Evolutionary conservation across 1,140 invertebrate genomes (phyloP).

Genomic region (Zaprionus camerounensis): DNA sequence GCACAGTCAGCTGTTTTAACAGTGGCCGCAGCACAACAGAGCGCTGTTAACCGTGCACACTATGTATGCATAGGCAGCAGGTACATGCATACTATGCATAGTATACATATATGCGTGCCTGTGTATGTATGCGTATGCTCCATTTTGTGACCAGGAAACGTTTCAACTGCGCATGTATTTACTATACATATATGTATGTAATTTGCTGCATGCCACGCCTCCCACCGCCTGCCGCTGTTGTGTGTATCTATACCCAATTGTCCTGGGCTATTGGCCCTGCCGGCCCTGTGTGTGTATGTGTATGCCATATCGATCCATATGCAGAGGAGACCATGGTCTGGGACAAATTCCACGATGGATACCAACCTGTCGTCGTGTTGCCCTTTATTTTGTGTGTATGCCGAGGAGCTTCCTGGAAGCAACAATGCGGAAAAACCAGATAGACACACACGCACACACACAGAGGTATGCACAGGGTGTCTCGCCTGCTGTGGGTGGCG

Average conservation of each 20-base stretch:
- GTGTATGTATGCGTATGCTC: slow-evolving; percentile 17
- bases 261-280: slow-evolving; percentile 50
- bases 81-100: slow-evolving; percentile 11
- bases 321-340: slow-evolving; percentile 67
- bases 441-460: slow-evolving; percentile 23
- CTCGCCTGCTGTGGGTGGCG: slow-evolving; percentile 1
- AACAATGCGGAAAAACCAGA: slow-evolving; percentile 51
- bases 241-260: slow-evolving; percentile 50
- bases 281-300: background rate
- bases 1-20: slow-evolving; percentile 57
- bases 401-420: slow-evolving; percentile 49
- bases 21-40: slow-evolving; percentile 15
- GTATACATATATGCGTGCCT: slow-evolving; percentile 1
- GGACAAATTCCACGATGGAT: slow-evolving; percentile 74
- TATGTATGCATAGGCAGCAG: background rate
- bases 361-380: slow-evolving; percentile 60
- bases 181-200: background rate
- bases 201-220: slow-evolving; percentile 21
- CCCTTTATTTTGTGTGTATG: slow-evolving; percentile 59
- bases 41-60: slow-evolving; percentile 40
- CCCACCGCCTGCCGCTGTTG: slow-evolving; percentile 3
- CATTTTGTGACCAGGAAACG: slow-evolving; percentile 41
- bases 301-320: slow-evolving; percentile 49
- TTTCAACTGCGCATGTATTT: slow-evolving; percentile 47
- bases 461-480: background rate